Conservation (phyloP, 2,888 invertebrate genomes). For the Coecobrya sp. region DNA sequence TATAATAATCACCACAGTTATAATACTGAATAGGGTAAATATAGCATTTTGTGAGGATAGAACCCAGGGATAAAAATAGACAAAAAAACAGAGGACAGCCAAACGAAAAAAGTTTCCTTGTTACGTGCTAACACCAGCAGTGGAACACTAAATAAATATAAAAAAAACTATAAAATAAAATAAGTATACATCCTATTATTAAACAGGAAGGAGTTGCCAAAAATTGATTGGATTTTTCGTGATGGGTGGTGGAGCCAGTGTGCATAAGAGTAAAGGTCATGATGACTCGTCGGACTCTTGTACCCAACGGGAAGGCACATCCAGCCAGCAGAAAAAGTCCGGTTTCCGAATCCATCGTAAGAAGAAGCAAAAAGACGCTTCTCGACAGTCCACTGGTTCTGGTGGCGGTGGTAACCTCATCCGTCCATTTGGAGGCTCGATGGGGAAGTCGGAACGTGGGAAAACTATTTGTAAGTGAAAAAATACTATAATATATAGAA, state of each 20-base stretch:
- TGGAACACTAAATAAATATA: background rate
- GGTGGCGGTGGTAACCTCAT: conserved; percentile 51
- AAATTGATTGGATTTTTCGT: conserved; percentile 76
- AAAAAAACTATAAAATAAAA: background rate
- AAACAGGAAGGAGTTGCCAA: conserved; percentile 4
- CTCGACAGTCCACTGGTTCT: conserved; percentile 66
- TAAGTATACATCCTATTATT: background rate
- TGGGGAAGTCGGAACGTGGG: conserved; percentile 85
- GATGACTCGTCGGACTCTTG: conserved; percentile 84
- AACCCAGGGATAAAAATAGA: background rate
- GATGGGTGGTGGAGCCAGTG: conserved; percentile 86
- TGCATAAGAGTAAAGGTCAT: conserved; percentile 85
- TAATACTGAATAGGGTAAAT: background rate
- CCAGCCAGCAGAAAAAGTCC: conserved; percentile 84
- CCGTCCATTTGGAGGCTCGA: conserved; percentile 81
- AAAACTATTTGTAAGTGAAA: conserved; percentile 80
- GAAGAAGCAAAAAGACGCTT: conserved; percentile 84
- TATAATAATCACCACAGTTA: background rate
- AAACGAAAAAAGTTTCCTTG: background rate
- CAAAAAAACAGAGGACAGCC: background rate
- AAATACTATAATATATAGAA: background rate
- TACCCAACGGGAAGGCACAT: conserved; percentile 80
- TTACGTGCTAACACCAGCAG: background rate
- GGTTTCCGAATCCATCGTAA: conserved; percentile 85
- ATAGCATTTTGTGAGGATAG: background rate